Conservation (phyloP, 2,113 vertebrate genomes). For the Zosterops lateralis region DNA sequence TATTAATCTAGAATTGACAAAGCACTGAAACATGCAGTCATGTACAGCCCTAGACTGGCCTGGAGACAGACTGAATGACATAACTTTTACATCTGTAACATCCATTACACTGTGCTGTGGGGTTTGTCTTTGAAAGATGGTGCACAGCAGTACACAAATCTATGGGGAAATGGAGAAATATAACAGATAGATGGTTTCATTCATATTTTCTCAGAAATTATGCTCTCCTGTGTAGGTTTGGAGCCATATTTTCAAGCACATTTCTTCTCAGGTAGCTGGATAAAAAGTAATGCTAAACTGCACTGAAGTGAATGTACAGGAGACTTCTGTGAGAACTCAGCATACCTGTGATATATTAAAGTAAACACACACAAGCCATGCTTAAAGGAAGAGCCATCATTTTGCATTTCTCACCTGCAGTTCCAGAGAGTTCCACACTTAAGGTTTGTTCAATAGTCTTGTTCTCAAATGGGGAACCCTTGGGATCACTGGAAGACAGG, state of each 20-base stretch:
- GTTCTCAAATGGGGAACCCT: conserved; percentile 99
- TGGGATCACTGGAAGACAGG: conserved; percentile 99
- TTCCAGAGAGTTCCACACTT: conserved; percentile 99
- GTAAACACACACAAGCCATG: background rate
- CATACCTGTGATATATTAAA: background rate
- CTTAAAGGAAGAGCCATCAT: background rate
- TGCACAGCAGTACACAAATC: conserved; percentile 31
- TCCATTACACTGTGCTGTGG: conserved; percentile 22
- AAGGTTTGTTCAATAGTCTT: conserved; percentile 99
- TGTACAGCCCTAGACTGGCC: background rate
- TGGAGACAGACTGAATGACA: conserved; percentile 18
- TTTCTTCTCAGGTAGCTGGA: background rate
- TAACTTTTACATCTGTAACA: conserved; percentile 46
- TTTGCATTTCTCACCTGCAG: conserved; percentile 87
- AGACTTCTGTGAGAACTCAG: background rate
- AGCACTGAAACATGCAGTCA: conserved; percentile 29
- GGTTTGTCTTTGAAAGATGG: conserved; percentile 40
- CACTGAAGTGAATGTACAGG: background rate
- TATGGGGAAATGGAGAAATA: background rate
- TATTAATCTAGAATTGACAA: conserved; percentile 45
- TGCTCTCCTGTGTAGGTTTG: background rate
- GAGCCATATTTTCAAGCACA: conserved; percentile 7
- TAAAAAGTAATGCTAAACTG: background rate
- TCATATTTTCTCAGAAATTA: conserved; percentile 58
- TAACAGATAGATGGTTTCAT: conserved; percentile 42